Percentiles rank a stretch among this genome's conserved stretches.
phyloP scores from a whole-genome alignment of 1,140 invertebrate genomes.

The Hestina assimilis region DNA sequence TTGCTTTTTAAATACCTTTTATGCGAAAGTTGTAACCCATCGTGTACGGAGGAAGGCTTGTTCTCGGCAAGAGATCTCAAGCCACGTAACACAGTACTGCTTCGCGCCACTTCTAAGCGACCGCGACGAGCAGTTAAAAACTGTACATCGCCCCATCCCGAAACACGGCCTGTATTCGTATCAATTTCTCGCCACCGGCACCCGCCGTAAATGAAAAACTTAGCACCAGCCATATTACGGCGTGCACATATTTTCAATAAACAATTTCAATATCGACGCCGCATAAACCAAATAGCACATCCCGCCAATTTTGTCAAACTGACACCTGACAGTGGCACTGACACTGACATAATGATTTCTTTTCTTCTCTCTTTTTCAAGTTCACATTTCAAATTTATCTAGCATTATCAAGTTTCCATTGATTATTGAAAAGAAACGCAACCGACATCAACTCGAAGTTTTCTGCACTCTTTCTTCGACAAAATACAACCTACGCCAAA shows the following conservation, averaged over 20 bases:
- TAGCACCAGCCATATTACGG: slow-evolving; percentile 27
- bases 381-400: no score
- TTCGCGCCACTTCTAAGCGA: slow-evolving; percentile 22
- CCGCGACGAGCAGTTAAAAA: slow-evolving; percentile 34
- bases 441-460: no score
- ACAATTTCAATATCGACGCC: neutral
- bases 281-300: neutral
- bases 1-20: slow-evolving; percentile 31
- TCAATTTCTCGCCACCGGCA: slow-evolving; percentile 51
- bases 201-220: slow-evolving; percentile 41
- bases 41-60: slow-evolving; percentile 21
- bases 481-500: no score
- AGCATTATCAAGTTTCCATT: no score
- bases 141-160: slow-evolving; percentile 37
- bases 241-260: no score
- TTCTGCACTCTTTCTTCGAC: no score
- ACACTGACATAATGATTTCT: no score
- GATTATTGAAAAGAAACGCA: no score
- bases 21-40: slow-evolving; percentile 25
- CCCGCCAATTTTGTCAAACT: slow-evolving; percentile 19
- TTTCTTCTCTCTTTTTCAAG: no score
- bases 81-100: slow-evolving; percentile 33
- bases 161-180: slow-evolving; percentile 30
- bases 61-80: slow-evolving; percentile 32
- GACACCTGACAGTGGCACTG: neutral